Conservation (phyloP, 1,140 invertebrate genomes). For the Caenorhabditis tropicalis region DNA sequence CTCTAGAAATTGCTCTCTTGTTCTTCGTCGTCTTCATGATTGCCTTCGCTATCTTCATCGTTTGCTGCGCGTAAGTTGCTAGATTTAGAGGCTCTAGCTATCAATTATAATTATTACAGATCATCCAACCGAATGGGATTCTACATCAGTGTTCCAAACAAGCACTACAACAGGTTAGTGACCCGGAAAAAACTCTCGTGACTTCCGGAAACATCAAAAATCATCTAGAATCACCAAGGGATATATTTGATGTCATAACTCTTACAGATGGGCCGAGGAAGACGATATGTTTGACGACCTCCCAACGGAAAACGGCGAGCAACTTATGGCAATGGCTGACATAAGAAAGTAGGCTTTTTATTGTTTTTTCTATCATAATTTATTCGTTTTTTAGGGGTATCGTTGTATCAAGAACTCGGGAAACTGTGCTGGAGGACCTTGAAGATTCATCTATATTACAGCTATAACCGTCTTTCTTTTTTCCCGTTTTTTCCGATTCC, state of each 20-base stretch:
- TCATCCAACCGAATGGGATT: background rate
- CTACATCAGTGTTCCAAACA: slow-evolving; percentile 28
- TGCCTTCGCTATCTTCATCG: slow-evolving; percentile 15
- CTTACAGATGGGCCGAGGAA: slow-evolving; percentile 31
- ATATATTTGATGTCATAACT: slow-evolving; percentile 14
- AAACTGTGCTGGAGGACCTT: slow-evolving; percentile 14
- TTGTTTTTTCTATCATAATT: background rate
- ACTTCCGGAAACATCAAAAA: background rate
- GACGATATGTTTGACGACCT: slow-evolving; percentile 39
- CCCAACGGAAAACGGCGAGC: slow-evolving; percentile 32
- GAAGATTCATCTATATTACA: slow-evolving; percentile 1
- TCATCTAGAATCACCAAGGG: background rate
- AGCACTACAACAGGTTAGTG: slow-evolving; percentile 32
- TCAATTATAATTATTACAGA: too few relatives aligned
- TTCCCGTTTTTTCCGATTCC: background rate
- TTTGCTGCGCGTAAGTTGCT: slow-evolving; percentile 27
- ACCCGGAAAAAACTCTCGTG: background rate
- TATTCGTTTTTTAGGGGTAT: background rate
- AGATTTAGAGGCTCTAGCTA: background rate
- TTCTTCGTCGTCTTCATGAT: slow-evolving; percentile 33
- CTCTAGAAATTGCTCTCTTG: background rate
- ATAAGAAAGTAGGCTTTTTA: slow-evolving; percentile 5
- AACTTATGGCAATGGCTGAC: slow-evolving; percentile 31
- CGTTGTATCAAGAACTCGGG: background rate
- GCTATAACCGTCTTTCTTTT: background rate